Conservation (phyloP, 2,888 invertebrate genomes). For the Rhabditoides inermis region DNA sequence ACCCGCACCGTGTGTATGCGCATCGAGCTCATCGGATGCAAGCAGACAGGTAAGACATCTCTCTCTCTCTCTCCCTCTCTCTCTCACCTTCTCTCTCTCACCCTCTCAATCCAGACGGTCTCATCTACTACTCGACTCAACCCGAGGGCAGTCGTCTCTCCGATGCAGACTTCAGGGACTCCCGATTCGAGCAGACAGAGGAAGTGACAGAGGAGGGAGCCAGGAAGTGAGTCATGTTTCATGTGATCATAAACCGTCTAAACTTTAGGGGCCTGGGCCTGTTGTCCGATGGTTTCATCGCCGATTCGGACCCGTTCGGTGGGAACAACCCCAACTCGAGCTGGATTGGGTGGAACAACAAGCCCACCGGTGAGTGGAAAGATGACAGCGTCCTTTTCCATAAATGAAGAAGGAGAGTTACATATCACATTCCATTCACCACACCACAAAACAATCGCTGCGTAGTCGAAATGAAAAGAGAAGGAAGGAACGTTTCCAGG, state of each 20-base stretch:
- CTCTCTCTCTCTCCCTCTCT: too few species aligned
- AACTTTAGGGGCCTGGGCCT: conserved; percentile 68
- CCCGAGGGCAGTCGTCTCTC: conserved; percentile 31
- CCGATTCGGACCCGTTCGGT: conserved; percentile 25
- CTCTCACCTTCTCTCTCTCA: too few species aligned
- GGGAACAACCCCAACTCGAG: conserved; percentile 21
- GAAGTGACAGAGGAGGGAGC: conserved; percentile 60
- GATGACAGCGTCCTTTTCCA: too few species aligned
- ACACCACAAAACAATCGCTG: too few species aligned
- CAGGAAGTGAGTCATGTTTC: conserved; percentile 10
- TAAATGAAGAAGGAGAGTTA: too few species aligned
- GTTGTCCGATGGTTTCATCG: conserved; percentile 55
- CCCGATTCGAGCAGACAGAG: conserved; percentile 63
- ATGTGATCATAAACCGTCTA: background rate
- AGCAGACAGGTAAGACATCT: conserved; percentile 75
- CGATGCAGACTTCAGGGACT: conserved; percentile 30
- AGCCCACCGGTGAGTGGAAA: conserved; percentile 62
- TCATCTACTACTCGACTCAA: conserved; percentile 53
- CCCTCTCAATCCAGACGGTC: too few species aligned
- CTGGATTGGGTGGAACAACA: conserved; percentile 84
- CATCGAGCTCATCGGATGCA: conserved; percentile 79
- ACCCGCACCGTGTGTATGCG: conserved; percentile 80
- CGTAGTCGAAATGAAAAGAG: too few species aligned
- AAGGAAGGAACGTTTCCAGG: too few species aligned
- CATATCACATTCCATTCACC: too few species aligned